Evolutionary conservation across 2,113 vertebrate species (phyloP), one percentile per base, ranked within the genome.

Genomic region (Phrynosoma platyrhinos): DNA sequence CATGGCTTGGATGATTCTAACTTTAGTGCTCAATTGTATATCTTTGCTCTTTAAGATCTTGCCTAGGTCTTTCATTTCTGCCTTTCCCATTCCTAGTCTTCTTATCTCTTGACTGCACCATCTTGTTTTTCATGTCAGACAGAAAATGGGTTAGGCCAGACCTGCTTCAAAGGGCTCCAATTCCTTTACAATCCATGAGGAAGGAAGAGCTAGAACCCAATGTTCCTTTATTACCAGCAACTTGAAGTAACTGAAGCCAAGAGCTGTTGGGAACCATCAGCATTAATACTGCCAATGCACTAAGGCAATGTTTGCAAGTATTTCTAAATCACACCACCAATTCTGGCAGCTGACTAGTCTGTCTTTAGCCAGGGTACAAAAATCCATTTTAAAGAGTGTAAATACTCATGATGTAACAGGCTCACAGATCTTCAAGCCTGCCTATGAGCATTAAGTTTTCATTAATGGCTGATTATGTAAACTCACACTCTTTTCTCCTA

Each of bases 401-500:
- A 86, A 78, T 91, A 40, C 52, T 74, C 86, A 66, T 52, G 87
- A 68, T 68, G 21, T 69, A 88, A 83, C 9, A 40, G 62, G 42
- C 72, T 5, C 58, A 68, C 42, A 21, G 62, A 55, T 83, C 62
- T 71, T 77, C 42, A 30, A 78, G 74, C 55, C 68, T 87, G 68
- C 68, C 62, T 83, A 12, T 40, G 62, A 71, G 64, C 81, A 78
- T 40, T 88, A 78, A 87, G 78, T 88, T 92, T 82, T 42, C 75
- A 82, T 94, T 89, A 93, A 90, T 92, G 78, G 92, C 83, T 88
- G 75, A 66, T 86, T 64, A 16, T 0, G 25, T 88, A 87, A 94
- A 87, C 88, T 93, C 36, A 86, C 88, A 53, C 58, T 69, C 40
- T 92, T 91, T 47, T 90, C 42, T 91, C 55, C 82, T 87, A 25